Evolutionary conservation across 2,888 invertebrate species (phyloP), one percentile per base, ranked within the genome.

Genomic region (Amphimallon solstitiale): DNA sequence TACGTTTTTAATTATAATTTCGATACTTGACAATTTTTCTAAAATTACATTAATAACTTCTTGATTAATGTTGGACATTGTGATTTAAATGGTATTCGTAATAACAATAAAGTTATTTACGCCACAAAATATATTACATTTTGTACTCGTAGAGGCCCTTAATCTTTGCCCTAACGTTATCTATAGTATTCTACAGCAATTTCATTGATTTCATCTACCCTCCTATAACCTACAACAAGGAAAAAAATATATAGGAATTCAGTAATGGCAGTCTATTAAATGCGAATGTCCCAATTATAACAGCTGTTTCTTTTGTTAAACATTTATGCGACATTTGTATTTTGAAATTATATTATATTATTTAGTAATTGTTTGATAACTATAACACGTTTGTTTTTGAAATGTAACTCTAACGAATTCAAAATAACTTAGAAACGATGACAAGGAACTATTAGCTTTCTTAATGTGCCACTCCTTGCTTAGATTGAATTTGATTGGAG

Each of bases 1-100:
- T 87, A 87, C 87, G 78, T 84, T 83, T 78, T 84, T 82, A 40
- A 87, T 86, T 70, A 45, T 56, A 40, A 82, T 80, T 77, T 87
- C 87, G n/a, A 84, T 84, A 48, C 84, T 82, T 65, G 84, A 82
- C 75, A 87, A 85, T 77, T 87, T 86, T 54, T 85, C 84, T 78
- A 87, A 86, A 60, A 88, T 84, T 73, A 87, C 84, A 64, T 84
- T 80, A 68, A 79, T 71, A 64, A 80, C 79, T 77, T 81, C 80
- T 72, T 77, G 75, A 68, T 80, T 65, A 46, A 59, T 40, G 40
- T 65, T 60, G 61, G 66, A 68, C 72, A 72, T 68, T 12, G 19
- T 43, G 7, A 10, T 15, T 23, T 29, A n/a, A 23, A 23, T 14
- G 10, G 19, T 17, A 43, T 29, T 21, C 1, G 9, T 5, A 29